Percentiles rank a stretch among this genome's conserved stretches.
Evolutionary conservation across 2,797 vertebrate genomes (phyloP).

Genomic region (Tokudaia tokunoshimensis): DNA sequence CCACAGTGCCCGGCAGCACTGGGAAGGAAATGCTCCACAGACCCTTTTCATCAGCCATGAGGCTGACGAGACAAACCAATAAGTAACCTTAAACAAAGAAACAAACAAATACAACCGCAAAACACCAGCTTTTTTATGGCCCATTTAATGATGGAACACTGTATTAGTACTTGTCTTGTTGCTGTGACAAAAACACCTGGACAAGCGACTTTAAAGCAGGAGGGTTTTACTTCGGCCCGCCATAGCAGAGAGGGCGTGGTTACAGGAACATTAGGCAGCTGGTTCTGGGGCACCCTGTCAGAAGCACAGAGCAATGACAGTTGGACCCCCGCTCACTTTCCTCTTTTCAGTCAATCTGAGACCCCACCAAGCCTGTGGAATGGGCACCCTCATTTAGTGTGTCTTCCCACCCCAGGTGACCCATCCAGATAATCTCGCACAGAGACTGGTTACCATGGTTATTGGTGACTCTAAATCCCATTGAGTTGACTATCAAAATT

Average conservation of each 20-base stretch:
- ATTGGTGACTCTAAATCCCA: background rate
- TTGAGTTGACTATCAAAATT: background rate
- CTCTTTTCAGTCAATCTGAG: background rate
- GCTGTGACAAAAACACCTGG: background rate
- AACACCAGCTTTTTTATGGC: background rate
- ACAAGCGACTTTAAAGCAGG: background rate
- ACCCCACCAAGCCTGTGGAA: background rate
- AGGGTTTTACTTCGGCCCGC: background rate
- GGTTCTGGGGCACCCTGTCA: background rate
- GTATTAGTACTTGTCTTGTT: background rate
- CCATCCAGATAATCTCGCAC: background rate
- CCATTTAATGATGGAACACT: background rate
- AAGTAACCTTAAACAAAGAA: background rate
- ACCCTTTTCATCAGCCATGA: background rate
- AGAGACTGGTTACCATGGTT: background rate
- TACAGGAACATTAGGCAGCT: background rate
- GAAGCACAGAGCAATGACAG: no score
- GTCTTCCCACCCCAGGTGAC: background rate
- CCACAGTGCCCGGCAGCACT: background rate
- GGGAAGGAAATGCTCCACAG: background rate
- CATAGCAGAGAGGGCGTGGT: no score
- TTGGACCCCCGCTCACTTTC: background rate
- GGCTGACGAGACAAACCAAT: background rate
- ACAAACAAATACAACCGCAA: background rate
- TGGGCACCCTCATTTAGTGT: background rate